Evolutionary conservation across 2,888 invertebrate genomes (phyloP).

Genomic region (Schizaphis graminum): DNA sequence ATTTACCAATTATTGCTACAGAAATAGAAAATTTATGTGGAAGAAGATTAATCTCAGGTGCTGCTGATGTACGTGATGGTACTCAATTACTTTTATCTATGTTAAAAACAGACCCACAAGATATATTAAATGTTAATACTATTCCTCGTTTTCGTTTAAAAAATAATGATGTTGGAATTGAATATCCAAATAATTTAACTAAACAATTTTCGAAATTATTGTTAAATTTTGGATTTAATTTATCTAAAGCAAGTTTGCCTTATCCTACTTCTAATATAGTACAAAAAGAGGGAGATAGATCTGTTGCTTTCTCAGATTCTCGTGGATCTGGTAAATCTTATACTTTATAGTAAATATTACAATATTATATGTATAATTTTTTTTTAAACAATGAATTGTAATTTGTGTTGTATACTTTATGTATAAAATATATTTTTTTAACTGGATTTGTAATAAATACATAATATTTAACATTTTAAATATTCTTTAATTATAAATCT

Average conservation of each 20-base stretch:
- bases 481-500: neutral
- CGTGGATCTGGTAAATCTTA: constrained; percentile 76
- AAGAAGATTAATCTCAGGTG: constrained; percentile 71
- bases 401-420: neutral
- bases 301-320: constrained; percentile 81
- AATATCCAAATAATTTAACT: constrained; percentile 53
- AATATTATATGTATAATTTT: neutral
- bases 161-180: constrained; percentile 63
- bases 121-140: constrained; percentile 73
- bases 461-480: neutral
- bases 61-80: constrained; percentile 73
- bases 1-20: constrained; percentile 69
- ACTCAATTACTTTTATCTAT: constrained; percentile 73
- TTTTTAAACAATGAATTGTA: neutral
- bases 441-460: neutral
- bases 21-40: constrained; percentile 72
- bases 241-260: constrained; percentile 71
- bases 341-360: neutral
- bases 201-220: constrained; percentile 67
- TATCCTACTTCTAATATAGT: constrained; percentile 79
- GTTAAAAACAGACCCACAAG: constrained; percentile 70
- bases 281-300: constrained; percentile 76
- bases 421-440: neutral
- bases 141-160: constrained; percentile 72
- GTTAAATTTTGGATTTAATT: constrained; percentile 67